Base-by-base conservation (phyloP, 2,113 vertebrate genomes). In the Sisor rabdophorus region DNA sequence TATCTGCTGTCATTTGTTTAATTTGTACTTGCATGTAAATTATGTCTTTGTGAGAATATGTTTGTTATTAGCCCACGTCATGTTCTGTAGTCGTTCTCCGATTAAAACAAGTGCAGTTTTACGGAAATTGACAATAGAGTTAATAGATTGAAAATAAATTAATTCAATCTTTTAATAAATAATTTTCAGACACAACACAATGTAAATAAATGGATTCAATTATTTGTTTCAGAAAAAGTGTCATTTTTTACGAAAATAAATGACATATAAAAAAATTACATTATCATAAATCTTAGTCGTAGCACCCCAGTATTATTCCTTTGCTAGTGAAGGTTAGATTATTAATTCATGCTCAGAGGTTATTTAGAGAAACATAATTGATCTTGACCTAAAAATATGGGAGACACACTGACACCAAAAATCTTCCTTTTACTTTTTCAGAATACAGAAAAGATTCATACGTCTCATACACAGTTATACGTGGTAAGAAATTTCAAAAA, bases 361-460 rank as follows among this genome's bases (percentile, higher is more conserved):
- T 47, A 47, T 65, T 65, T 24, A 44, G 6, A 65, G 2, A 20
- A 65, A 47, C 40, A 24, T 65, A 16, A 47, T 47, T 16, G 40
- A 65, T 44, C 36, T 65, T 47, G 32, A 64, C 20, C 32, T 64
- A 65, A 65, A 24, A 65, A 65, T 44, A 65, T 65, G 36, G 11
- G 32, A 40, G 19, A 64, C 61, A 64, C 36, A 22, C 30, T 63
- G 36, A 7, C 32, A 44, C 36, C 7, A 5, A 64, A 64, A 64
- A 8, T 2, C 0, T 32, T 5, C 44, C 26, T 30, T 63, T 36
- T 20, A 11, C 20, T 63, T 63, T 5, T 2, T 44, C 44, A 22
- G 36, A 64, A 64, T 48, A 47, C 24, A 36, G 19, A 40, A 40
- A 36, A 20, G 13, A 9, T 32, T 44, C 40, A 44, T 44, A 9